Evolutionary conservation across 2,113 vertebrate genomes (phyloP).

Genomic region (Oreotrochilus melanogaster): DNA sequence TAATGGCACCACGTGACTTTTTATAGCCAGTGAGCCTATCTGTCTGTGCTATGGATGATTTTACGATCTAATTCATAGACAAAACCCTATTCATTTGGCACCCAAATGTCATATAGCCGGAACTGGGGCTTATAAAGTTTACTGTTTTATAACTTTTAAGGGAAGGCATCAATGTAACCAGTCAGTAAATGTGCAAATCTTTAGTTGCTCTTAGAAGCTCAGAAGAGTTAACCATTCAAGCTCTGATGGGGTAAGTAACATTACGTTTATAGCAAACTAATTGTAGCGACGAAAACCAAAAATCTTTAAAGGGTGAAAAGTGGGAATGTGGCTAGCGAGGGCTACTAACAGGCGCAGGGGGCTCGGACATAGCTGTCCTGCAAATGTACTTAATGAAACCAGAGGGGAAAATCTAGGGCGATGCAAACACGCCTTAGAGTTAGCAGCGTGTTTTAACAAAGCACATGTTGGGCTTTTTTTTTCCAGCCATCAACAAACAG

Average conservation of each 20-base stretch:
- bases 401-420: slow-evolving; percentile 37
- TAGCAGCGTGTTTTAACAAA: slow-evolving; percentile 63
- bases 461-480: background rate
- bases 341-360: slow-evolving; percentile 19
- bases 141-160: slow-evolving; percentile 92
- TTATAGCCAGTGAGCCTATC: slow-evolving; percentile 99
- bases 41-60: slow-evolving; percentile 98
- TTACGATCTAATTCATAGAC: slow-evolving; percentile 99
- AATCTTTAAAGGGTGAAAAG: slow-evolving; percentile 64
- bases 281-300: slow-evolving; percentile 65
- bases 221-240: slow-evolving; percentile 84
- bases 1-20: slow-evolving; percentile 99
- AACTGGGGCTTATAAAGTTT: slow-evolving; percentile 98
- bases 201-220: slow-evolving; percentile 85
- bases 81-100: slow-evolving; percentile 99
- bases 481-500: slow-evolving; percentile 26
- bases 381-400: slow-evolving; percentile 55
- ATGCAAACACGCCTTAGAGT: slow-evolving; percentile 54
- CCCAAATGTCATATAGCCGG: slow-evolving; percentile 97
- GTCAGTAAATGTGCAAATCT: slow-evolving; percentile 85
- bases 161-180: slow-evolving; percentile 85
- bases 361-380: slow-evolving; percentile 23
- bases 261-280: slow-evolving; percentile 80
- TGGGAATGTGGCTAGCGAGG: slow-evolving; percentile 52
- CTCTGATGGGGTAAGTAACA: slow-evolving; percentile 90